Conservation (phyloP, 2,888 invertebrate species). For the Aphidius colemani region DNA sequence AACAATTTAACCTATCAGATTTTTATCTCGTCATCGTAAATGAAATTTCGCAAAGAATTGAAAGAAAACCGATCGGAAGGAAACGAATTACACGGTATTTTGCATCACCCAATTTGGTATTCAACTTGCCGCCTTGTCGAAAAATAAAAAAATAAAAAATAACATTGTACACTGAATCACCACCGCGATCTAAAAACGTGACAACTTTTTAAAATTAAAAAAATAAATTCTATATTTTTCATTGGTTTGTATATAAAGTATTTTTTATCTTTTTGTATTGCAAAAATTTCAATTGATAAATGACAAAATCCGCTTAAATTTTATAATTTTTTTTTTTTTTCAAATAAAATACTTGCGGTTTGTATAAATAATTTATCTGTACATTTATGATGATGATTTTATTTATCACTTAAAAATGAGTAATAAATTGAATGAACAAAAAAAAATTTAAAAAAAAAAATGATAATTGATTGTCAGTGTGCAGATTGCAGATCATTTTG, state of each 20-base stretch:
- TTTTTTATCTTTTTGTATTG: background rate
- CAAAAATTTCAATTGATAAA: background rate
- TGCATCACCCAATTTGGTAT: slow-evolving; percentile 42
- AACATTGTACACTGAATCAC: too few species aligned
- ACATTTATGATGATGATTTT: too few species aligned
- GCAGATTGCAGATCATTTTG: too few species aligned
- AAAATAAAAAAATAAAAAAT: background rate
- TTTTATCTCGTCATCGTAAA: slow-evolving; percentile 34
- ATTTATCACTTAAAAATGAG: too few species aligned
- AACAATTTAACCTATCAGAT: too few species aligned
- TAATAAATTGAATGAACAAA: too few species aligned
- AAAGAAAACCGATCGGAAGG: slow-evolving; percentile 42
- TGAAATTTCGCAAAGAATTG: slow-evolving; percentile 54
- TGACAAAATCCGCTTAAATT: background rate
- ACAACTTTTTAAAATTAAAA: background rate
- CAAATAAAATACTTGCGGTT: too few species aligned
- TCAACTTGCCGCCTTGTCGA: slow-evolving; percentile 36
- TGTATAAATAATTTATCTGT: too few species aligned
- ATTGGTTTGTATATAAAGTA: too few species aligned
- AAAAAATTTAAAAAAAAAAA: too few species aligned
- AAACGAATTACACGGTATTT: slow-evolving; percentile 50
- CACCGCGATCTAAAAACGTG: background rate
- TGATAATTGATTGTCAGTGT: too few species aligned
- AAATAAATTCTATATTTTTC: background rate
- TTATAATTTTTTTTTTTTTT: too few species aligned